Base-by-base conservation (phyloP, 2,113 vertebrate species). In the Oryzias curvinotus region DNA sequence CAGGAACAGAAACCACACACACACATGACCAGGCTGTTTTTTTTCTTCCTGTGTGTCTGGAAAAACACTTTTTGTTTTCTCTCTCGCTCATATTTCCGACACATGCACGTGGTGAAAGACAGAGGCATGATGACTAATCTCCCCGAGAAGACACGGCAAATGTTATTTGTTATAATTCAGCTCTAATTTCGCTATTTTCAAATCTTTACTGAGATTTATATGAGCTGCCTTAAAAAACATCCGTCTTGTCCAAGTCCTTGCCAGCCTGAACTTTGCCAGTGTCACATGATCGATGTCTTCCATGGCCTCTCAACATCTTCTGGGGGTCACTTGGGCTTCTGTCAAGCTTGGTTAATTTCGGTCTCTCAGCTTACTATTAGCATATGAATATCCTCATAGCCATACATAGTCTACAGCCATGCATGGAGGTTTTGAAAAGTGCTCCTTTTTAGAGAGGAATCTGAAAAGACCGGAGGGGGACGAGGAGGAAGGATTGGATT, bases 271-370 rank as follows among this genome's bases (percentile, higher is more conserved):
- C 76, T 44, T 62, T 21, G 52, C 62, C 18, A 5, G 71, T 78
- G 80, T 90, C 81, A 84, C 76, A 85, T 87, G 89, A 91, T 89
- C 73, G 71, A 91, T 91, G 87, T 77, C 82, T 82, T 87, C 61
- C 64, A 62, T 61, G 76, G 78, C 87, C 82, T 78, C 70, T 73
- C 43, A 62, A 82, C 85, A 77, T 87, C 79, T 81, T 73, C 55
- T 48, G 61, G 75, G 75, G 72, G 89, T 88, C 85, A 75, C 84
- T 81, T 78, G 81, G 77, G 81, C 79, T 76, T 85, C 79, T 68
- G 90, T 90, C 89, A 90, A 83, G 88, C 85, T 81, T 85, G 86
- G 85, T 84, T 89, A 85, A 87, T 89, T 87, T 87, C 69, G 66
- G 76, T 61, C 81, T 85, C 83, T 77, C 77, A 85, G 80, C 84